Evolutionary conservation across 2,888 invertebrate genomes (phyloP), one percentile per base, ranked within the genome.

Genomic region (Drosophila trichaetosa): DNA sequence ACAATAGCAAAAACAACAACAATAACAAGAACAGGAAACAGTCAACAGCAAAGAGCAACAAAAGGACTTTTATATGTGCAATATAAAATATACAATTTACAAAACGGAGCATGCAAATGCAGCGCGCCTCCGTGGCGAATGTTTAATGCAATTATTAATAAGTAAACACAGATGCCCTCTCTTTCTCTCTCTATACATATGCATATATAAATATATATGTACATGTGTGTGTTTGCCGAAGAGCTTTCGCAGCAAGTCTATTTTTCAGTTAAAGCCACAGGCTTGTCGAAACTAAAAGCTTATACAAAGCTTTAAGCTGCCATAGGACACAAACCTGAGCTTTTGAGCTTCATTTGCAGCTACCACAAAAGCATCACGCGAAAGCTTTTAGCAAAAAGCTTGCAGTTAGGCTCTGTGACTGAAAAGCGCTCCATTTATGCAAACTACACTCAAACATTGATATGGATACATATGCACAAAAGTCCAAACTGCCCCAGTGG

Each of bases 91-190:
- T 18, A 46, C 21, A 46, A 3, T 24, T 13, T 24, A 24, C 52
- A 36, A 34, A 38, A 24, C 24, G 54, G 34, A 40, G 18, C 51
- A 33, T 42, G 51, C 42, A 62, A 36, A 42, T 38, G 66, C 59
- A 61, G 52, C 27, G 57, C 42, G 69, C 69, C 82, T 72, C 68
- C 79, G 27, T 65, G 76, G 84, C 84, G 89, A 82, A 87, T 86
- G 87, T 73, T 87, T 89, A 86, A 86, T 86, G 84, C 76, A 84
- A 82, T 86, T 80, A 79, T 84, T 84, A 80, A 84, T 89, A 88
- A 83, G 74, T 79, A 80, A 79, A 84, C 75, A 68, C 80, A 66
- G 51, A 57, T 51, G 38, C 38, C 46, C 27, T 52, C 31, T 16
- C 16, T 33, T 0, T n/a, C 2, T 24, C 16, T 33, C 0, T n/a